These are phyloP conservation scores for Spinus pinus DNA, from an alignment of 2,797 vertebrate species.

Conservation along the genomic window DNA sequence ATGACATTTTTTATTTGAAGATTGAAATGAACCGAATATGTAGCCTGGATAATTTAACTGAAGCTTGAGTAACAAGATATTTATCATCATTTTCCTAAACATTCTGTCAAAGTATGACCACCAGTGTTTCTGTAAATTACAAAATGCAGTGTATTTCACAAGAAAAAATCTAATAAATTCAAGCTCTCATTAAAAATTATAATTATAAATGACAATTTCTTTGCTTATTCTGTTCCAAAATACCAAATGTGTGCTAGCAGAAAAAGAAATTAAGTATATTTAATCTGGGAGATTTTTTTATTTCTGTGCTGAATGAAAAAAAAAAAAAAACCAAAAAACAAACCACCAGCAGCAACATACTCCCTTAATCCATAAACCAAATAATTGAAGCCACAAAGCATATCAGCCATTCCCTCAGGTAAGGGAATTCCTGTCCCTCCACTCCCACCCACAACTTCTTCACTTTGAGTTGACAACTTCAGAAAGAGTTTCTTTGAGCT, in stretches of 20 bases:
- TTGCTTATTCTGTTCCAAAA: not conserved
- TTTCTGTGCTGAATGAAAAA: not conserved
- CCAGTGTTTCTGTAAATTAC: not conserved
- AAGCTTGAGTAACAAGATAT: not conserved
- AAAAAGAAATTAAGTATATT: not conserved
- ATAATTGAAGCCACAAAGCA: not conserved
- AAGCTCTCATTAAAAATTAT: not conserved
- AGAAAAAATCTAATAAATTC: not conserved
- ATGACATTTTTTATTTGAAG: not conserved
- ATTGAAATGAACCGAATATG: not conserved
- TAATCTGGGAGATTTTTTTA: not conserved
- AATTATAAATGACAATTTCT: not conserved
- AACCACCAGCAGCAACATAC: accelerated
- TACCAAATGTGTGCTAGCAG: accelerated
- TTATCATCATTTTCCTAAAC: not conserved
- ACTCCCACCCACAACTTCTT: accelerated
- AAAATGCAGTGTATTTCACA: not conserved
- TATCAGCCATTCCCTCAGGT: not conserved
- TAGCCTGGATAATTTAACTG: not conserved
- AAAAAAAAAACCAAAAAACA: not conserved
- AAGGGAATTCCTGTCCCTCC: not conserved
- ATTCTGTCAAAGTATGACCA: not conserved
- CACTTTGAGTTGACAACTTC: not conserved
- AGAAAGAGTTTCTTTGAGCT: not conserved
- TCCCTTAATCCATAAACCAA: not conserved